A percentile compares a stretch with the other conserved stretches of the same genome.
Conservation (phyloP, 2,888 invertebrate species). For the Drosophila peninsularis region DNA sequence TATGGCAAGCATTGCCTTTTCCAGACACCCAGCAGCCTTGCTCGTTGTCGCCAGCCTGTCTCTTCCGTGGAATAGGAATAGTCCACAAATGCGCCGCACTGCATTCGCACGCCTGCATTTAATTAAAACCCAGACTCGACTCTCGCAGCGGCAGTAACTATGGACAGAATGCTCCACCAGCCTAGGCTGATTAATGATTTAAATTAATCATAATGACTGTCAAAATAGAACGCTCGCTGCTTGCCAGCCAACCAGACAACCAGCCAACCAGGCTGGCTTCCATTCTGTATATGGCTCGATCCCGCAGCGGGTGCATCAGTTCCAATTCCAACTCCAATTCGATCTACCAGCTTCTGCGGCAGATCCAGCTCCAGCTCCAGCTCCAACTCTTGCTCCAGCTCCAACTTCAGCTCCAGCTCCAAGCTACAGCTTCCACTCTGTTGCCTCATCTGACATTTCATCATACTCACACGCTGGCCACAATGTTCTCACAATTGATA, state of each 20-base stretch:
- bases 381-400: constrained; percentile 6
- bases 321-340: constrained; percentile 3
- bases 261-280: constrained; percentile 6
- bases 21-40: constrained; percentile 44
- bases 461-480: constrained; percentile 75
- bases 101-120: constrained; percentile 63
- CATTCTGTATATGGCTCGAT: constrained; percentile 62
- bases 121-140: constrained; percentile 64
- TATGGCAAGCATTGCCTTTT: constrained; percentile 79
- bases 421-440: constrained; percentile 12
- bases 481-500: constrained; percentile 77
- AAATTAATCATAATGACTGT: constrained; percentile 81
- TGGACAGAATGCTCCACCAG: constrained; percentile 57
- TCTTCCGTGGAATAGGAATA: constrained; percentile 79
- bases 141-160: constrained; percentile 2
- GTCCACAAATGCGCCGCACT: constrained; percentile 25
- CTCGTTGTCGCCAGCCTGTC: constrained; percentile 78
- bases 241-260: constrained; percentile 5
- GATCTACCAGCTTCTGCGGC: background rate
- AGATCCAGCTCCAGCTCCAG: background rate
- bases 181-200: constrained; percentile 78
- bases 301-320: constrained; percentile 69
- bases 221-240: constrained; percentile 78
- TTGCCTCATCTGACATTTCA: constrained; percentile 69
- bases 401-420: background rate